Conservation (phyloP, 2,797 vertebrate species). For the Zenarchopterus dispar region DNA sequence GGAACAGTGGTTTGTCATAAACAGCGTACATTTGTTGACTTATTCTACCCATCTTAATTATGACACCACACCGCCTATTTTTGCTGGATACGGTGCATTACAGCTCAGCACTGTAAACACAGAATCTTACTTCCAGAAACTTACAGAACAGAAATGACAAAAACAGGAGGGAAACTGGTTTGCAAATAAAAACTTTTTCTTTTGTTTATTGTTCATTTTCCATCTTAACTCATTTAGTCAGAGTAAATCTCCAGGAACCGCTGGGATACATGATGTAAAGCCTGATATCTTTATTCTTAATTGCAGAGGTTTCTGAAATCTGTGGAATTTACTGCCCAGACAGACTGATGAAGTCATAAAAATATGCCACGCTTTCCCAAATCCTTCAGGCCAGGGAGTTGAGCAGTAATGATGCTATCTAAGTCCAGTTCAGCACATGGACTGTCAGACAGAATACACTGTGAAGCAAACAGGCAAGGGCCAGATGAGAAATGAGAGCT, state of each 20-base stretch:
- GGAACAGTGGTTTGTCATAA: constrained; percentile 37
- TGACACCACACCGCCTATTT: constrained; percentile 41
- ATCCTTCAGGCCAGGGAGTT: constrained; percentile 41
- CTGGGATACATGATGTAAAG: constrained; percentile 37
- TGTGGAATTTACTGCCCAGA: constrained; percentile 34
- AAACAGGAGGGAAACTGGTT: too few relatives aligned
- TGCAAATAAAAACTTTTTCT: constrained; percentile 14
- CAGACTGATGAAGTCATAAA: constrained; percentile 64
- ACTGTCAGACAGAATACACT: constrained; percentile 42
- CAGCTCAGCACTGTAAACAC: too few relatives aligned
- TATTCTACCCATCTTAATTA: constrained; percentile 59
- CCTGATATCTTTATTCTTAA: constrained; percentile 49
- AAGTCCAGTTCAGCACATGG: constrained; percentile 32
- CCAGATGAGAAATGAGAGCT: constrained; percentile 68
- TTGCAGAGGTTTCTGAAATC: constrained; percentile 62
- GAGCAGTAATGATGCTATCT: constrained; percentile 62
- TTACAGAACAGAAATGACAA: too few relatives aligned
- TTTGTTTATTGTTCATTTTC: constrained; percentile 36
- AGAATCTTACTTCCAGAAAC: too few relatives aligned
- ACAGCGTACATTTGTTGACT: constrained; percentile 53
- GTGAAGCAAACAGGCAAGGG: constrained; percentile 50
- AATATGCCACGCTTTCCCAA: constrained; percentile 40
- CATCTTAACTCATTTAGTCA: constrained; percentile 64
- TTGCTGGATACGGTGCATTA: constrained; percentile 5
- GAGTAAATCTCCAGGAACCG: constrained; percentile 51